These are phyloP conservation scores for Centruroides vittatus DNA, from an alignment of 1,140 invertebrate genomes.

Conservation along the genomic window DNA sequence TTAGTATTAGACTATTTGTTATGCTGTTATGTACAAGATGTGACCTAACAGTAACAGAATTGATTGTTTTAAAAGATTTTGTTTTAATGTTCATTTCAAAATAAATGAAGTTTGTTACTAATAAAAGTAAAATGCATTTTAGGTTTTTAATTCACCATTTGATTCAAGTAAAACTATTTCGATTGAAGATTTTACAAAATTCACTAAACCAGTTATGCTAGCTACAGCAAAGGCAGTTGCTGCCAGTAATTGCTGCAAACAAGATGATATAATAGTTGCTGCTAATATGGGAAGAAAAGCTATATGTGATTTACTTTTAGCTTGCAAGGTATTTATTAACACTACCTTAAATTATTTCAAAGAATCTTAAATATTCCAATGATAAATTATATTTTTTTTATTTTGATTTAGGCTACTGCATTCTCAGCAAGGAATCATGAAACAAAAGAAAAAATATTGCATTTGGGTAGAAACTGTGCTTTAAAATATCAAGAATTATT, in stretches of 20 bases:
- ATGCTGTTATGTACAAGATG: no score
- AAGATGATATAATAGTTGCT: slow-evolving; percentile 90
- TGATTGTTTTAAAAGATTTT: no score
- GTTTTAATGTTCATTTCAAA: no score
- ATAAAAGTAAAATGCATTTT: no score
- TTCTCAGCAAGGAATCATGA: slow-evolving; percentile 71
- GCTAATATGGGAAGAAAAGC: slow-evolving; percentile 90
- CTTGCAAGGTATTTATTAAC: slow-evolving; percentile 45
- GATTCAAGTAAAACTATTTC: no score
- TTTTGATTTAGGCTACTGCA: slow-evolving; percentile 50
- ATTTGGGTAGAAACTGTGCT: slow-evolving; percentile 68
- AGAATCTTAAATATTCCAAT: no score
- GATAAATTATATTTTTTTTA: neutral
- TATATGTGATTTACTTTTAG: slow-evolving; percentile 79
- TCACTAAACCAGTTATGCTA: slow-evolving; percentile 81
- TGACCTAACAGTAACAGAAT: no score
- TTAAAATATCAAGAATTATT: slow-evolving; percentile 74
- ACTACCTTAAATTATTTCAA: no score
- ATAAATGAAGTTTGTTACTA: no score
- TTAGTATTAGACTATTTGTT: no score
- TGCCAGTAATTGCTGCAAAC: slow-evolving; percentile 81
- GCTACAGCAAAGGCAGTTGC: slow-evolving; percentile 89
- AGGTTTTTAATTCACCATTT: no score
- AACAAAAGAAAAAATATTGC: slow-evolving; percentile 54
- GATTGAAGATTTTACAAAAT: slow-evolving; percentile 81